Evolutionary conservation across 2,797 vertebrate species (phyloP).

Genomic region (Rhynchotus rufescens): DNA sequence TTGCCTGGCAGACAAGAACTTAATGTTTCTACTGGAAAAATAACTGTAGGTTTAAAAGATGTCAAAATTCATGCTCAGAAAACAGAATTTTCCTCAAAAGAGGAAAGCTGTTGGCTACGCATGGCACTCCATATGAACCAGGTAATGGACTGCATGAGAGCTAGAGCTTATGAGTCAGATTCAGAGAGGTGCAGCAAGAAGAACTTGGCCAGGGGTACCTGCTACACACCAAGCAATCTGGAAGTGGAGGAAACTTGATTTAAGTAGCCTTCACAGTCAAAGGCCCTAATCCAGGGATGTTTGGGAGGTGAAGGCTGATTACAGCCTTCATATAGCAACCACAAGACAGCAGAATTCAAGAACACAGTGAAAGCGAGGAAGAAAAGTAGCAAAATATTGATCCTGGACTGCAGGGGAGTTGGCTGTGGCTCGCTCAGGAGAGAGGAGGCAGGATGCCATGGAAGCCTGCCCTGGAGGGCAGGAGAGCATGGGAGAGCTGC

Average conservation of each 20-base stretch:
- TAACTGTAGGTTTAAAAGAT: neutral
- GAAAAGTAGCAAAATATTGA: neutral
- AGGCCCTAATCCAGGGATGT: neutral
- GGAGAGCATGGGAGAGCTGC: neutral
- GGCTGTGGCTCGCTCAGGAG: neutral
- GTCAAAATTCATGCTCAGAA: neutral
- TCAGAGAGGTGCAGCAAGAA: neutral
- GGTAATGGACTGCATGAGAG: neutral
- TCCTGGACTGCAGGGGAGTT: neutral
- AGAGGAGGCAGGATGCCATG: neutral
- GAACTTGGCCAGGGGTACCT: neutral
- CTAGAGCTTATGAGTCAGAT: neutral
- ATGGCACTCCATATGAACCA: neutral
- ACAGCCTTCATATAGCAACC: neutral
- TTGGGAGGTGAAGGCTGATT: neutral
- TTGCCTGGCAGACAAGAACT: neutral
- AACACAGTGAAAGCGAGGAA: neutral
- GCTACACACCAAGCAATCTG: neutral
- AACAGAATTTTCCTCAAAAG: neutral
- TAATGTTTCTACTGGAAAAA: neutral
- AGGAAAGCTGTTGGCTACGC: neutral
- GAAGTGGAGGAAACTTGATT: neutral
- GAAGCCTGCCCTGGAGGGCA: neutral
- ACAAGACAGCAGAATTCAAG: neutral
- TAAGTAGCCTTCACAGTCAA: neutral